Percentiles rank a stretch among this genome's conserved stretches.
phyloP scores from a whole-genome alignment of 2,888 invertebrate species.

The Drosophila fungiperda region DNA sequence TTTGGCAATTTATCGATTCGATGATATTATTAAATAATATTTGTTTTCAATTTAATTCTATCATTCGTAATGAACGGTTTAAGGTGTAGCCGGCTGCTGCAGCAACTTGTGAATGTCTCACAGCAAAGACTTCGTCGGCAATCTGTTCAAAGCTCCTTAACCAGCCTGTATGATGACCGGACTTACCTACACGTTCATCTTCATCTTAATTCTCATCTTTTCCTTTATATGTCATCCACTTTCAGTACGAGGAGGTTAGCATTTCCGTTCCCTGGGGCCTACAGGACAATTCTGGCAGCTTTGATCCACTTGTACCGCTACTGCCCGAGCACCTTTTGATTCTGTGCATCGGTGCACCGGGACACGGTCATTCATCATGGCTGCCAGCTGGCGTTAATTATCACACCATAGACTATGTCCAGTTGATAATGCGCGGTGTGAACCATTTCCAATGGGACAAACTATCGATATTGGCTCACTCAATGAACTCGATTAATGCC shows the following conservation, averaged over 20 bases:
- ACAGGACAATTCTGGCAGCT: constrained; percentile 90
- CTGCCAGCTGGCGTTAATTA: constrained; percentile 88
- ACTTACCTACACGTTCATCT: not conserved
- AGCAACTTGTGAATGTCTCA: constrained; percentile 19
- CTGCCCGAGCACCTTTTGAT: constrained; percentile 86
- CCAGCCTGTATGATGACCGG: constrained; percentile 52
- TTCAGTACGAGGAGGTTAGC: constrained; percentile 87
- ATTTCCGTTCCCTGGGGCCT: constrained; percentile 90
- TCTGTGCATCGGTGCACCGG: constrained; percentile 89
- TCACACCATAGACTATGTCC: constrained; percentile 84
- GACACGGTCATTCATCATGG: constrained; percentile 90
- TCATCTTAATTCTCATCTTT: not conserved
- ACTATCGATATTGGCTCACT: constrained; percentile 89
- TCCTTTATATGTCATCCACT: constrained; percentile 5
- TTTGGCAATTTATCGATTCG: not conserved
- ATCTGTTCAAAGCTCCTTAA: constrained; percentile 35
- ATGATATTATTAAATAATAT: constrained; percentile 27
- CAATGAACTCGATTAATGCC: constrained; percentile 88
- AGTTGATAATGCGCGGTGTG: constrained; percentile 86
- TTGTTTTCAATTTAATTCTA: not conserved
- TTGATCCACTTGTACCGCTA: constrained; percentile 89
- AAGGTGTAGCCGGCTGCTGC: constrained; percentile 32
- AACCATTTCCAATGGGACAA: constrained; percentile 89
- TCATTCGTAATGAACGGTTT: constrained; percentile 40
- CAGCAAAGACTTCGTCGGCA: constrained; percentile 16